Percentiles rank a stretch among this genome's conserved stretches.
phyloP scores from a whole-genome alignment of 2,888 invertebrate genomes.

The Cremastinae sp. region DNA sequence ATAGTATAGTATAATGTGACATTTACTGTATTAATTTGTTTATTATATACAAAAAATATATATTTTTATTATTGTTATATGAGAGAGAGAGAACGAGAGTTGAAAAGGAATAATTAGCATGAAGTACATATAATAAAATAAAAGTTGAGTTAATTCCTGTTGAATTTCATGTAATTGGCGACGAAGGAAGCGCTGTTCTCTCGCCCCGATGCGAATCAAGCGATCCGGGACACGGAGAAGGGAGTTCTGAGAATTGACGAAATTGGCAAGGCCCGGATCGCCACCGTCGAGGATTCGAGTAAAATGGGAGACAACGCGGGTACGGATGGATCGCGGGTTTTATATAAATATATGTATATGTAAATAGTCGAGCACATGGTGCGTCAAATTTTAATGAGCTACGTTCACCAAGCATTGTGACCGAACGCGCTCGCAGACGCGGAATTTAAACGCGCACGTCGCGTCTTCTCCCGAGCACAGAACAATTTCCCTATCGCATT shows the following conservation, averaged over 20 bases:
- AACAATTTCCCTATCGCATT: not conserved
- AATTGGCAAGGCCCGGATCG: not conserved
- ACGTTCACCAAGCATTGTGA: conserved; percentile 47
- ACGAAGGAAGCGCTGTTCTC: not conserved
- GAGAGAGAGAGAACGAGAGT: too few species aligned
- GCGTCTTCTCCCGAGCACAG: not conserved
- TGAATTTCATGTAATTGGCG: too few species aligned
- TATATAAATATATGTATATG: conserved; percentile 2
- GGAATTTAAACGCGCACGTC: not conserved
- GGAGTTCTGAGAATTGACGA: too few species aligned
- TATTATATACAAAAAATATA: too few species aligned
- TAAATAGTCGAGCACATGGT: conserved; percentile 7
- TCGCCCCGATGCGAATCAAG: too few species aligned
- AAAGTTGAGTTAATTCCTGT: too few species aligned
- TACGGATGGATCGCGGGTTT: conserved; percentile 4
- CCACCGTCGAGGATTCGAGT: not conserved
- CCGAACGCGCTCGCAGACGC: conserved; percentile 3
- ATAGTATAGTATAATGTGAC: too few species aligned
- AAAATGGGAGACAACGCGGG: conserved; percentile 8
- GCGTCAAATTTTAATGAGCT: conserved; percentile 55
- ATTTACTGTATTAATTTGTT: too few species aligned
- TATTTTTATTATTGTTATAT: too few species aligned
- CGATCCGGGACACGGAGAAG: too few species aligned
- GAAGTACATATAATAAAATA: too few species aligned
- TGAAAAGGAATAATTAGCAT: too few species aligned